These are phyloP conservation scores for Hesperophylax magnus DNA, from an alignment of 1,140 invertebrate genomes.

Conservation along the genomic window DNA sequence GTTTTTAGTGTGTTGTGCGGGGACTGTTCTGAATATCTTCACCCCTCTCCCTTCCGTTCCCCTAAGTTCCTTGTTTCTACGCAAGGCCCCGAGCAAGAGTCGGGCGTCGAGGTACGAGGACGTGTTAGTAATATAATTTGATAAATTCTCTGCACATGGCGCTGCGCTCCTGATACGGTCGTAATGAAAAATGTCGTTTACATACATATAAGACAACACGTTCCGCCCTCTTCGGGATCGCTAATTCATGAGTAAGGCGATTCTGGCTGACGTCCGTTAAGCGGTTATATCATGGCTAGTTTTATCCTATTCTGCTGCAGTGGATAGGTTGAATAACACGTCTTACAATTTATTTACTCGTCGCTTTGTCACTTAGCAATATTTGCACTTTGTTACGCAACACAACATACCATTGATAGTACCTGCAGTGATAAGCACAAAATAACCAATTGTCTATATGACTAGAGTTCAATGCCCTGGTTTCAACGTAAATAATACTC, in stretches of 20 bases:
- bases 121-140: constrained; percentile 49
- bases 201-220: constrained; percentile 15
- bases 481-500: too few species aligned
- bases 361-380: too few species aligned
- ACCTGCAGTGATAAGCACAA: too few species aligned
- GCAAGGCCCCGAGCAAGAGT: not conserved
- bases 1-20: not conserved
- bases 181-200: constrained; percentile 47
- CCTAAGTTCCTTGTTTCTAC: not conserved
- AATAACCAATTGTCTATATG: too few species aligned
- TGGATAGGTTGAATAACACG: too few species aligned
- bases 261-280: not conserved
- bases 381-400: too few species aligned
- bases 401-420: too few species aligned
- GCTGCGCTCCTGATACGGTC: constrained; percentile 43
- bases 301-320: too few species aligned
- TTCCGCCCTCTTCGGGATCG: constrained; percentile 4
- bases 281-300: not conserved
- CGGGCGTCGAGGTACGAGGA: constrained; percentile 11
- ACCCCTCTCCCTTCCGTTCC: not conserved
- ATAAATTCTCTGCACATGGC: constrained; percentile 53
- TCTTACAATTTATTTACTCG: too few species aligned
- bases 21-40: not conserved
- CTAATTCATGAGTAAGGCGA: not conserved
- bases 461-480: too few species aligned